Evolutionary conservation across 2,797 vertebrate genomes (phyloP).

Genomic region (Liparis tanakae): DNA sequence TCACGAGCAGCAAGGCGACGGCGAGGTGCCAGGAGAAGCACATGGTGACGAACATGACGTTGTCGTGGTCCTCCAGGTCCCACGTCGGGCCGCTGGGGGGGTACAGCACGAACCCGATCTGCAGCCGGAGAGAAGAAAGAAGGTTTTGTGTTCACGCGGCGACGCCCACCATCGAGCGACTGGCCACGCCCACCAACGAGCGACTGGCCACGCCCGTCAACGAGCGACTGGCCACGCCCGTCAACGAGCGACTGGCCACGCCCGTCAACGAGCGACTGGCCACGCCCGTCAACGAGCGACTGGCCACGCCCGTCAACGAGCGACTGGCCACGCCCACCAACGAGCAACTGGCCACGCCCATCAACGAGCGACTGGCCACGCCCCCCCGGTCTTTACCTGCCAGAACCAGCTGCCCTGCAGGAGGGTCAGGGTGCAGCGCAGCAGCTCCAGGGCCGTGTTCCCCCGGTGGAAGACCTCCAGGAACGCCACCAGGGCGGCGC

Average conservation of each 20-base stretch:
- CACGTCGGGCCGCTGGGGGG: conserved; percentile 89
- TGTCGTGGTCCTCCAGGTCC: conserved; percentile 88
- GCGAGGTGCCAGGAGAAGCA: conserved; percentile 96
- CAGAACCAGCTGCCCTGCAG: conserved; percentile 98
- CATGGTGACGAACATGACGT: conserved; percentile 92
- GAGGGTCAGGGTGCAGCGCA: conserved; percentile 87
- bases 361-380: too few species aligned
- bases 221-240: not conserved
- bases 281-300: too few species aligned
- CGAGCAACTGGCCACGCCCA: not conserved
- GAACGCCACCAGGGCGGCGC: conserved; percentile 83
- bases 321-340: not conserved
- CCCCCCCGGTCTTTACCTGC: conserved; percentile 84
- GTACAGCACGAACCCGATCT: conserved; percentile 96
- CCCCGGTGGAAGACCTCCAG: conserved; percentile 89
- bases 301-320: too few species aligned
- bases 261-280: too few species aligned
- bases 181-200: not conserved
- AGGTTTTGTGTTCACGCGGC: too few species aligned
- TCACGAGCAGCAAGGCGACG: conserved; percentile 83
- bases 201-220: not conserved
- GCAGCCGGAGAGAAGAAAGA: conserved; percentile 45
- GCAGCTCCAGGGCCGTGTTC: conserved; percentile 90
- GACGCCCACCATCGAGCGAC: too few species aligned
- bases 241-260: not conserved